Conservation (phyloP, 2,113 vertebrate species). For the Nannospalax galili region DNA sequence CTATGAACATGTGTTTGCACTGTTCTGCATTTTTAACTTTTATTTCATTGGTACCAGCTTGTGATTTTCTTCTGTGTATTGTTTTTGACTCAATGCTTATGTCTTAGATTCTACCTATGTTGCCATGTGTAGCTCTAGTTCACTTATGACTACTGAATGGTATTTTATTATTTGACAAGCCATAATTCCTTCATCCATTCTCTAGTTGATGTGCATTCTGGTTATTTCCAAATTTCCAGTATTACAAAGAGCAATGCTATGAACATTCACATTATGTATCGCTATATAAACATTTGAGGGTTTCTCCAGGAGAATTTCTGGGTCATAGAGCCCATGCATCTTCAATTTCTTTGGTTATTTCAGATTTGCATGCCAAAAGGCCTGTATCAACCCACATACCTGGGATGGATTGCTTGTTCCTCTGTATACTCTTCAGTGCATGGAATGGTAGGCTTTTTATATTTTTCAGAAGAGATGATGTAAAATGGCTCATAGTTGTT, state of each 20-base stretch:
- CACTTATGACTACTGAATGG: neutral
- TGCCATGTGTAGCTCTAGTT: neutral
- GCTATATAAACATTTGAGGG: neutral
- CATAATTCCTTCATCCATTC: slow-evolving; percentile 11
- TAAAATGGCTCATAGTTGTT: slow-evolving; percentile 29
- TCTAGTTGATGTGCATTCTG: neutral
- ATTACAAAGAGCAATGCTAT: neutral
- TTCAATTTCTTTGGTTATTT: slow-evolving; percentile 49
- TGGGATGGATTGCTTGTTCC: neutral
- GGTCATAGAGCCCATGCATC: neutral
- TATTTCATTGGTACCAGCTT: neutral
- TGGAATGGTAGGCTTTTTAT: neutral
- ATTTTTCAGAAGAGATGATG: neutral
- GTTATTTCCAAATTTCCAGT: slow-evolving; percentile 42
- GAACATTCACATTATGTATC: neutral
- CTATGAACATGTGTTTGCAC: neutral
- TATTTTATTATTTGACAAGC: slow-evolving; percentile 31
- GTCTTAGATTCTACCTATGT: neutral
- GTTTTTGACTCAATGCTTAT: neutral
- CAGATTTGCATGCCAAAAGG: neutral
- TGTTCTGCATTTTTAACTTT: neutral
- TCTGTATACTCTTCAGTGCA: neutral
- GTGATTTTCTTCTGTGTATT: slow-evolving; percentile 2
- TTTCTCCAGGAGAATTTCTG: slow-evolving; percentile 36
- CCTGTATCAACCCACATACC: neutral